Evolutionary conservation across 2,113 vertebrate species (phyloP).

Genomic region (Syngnathoides biaculeatus): DNA sequence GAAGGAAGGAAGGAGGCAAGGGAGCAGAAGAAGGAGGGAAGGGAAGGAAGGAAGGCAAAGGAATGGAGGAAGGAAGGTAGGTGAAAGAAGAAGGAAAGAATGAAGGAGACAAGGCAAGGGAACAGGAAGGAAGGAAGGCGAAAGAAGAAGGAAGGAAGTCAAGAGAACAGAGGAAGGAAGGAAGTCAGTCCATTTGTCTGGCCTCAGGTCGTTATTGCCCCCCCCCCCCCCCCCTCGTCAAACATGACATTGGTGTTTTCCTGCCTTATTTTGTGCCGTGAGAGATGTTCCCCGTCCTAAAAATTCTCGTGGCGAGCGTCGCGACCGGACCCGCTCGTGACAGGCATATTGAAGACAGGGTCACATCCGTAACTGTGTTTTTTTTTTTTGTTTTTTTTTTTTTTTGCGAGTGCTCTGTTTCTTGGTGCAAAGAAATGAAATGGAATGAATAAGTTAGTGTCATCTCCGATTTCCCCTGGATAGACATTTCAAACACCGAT

Average conservation of each 20-base stretch:
- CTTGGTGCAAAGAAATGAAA: conserved; percentile 52
- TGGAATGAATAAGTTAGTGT: conserved; percentile 67
- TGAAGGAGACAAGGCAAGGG: too few relatives aligned
- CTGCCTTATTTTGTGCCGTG: conserved; percentile 20
- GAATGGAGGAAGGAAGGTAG: conserved; percentile 22
- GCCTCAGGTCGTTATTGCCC: conserved; percentile 21
- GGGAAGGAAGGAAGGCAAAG: too few relatives aligned
- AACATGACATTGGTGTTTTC: conserved; percentile 16
- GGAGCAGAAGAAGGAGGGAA: too few relatives aligned
- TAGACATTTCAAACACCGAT: conserved; percentile 65
- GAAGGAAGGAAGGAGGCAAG: conserved; percentile 25
- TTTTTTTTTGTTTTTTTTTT: too few relatives aligned
- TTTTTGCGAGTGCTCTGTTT: too few relatives aligned
- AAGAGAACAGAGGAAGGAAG: conserved; percentile 5
- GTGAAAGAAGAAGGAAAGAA: background rate
- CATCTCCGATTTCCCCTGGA: conserved; percentile 70
- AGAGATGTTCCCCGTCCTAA: conserved; percentile 16
- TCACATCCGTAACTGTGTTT: conserved; percentile 30
- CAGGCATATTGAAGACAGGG: conserved; percentile 6
- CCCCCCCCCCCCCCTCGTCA: conserved; percentile 27
- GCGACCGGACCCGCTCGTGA: conserved; percentile 33
- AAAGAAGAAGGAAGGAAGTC: background rate
- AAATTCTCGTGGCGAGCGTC: conserved; percentile 22
- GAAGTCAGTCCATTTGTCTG: conserved; percentile 30
- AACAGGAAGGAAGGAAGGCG: conserved; percentile 25